Evolutionary conservation across 1,140 invertebrate species (phyloP), one percentile per base, ranked within the genome.

Genomic region (Chironomus striatipennis): DNA sequence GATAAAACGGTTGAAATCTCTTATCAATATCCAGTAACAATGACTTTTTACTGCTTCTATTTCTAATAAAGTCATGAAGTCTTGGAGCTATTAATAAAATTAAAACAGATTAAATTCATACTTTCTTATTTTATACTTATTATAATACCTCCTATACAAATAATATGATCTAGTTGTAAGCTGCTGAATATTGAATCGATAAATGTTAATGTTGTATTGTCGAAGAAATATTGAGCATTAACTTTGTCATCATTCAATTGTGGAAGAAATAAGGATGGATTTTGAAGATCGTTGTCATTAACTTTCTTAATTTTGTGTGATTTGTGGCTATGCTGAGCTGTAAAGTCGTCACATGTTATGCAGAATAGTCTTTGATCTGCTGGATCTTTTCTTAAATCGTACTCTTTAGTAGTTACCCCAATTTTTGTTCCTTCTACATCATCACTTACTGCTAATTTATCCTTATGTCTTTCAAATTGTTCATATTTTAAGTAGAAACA

Each of bases 121-220:
- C n/a, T n/a, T n/a, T n/a, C n/a, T n/a, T n/a, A n/a, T n/a, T n/a
- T n/a, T n/a, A n/a, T n/a, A n/a, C n/a, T n/a, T n/a, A n/a, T n/a
- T n/a, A n/a, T n/a, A n/a, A n/a, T n/a, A n/a, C n/a, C n/a, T 72
- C 93, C 92, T 75, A 95, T 87, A 79, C 92, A 94, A 7, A 96
- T 79, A 7, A 94, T 85, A 80, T 90, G 85, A 17, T 83, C 87
- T 43, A 88, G 85, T 75, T 84, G 80, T 73, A 88, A 79, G 24
- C 82, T 78, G 15, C 78, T 73, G 1, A 91, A 81, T 75, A 88
- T 85, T 74, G 86, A 80, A 0, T 86, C 77, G 24, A 82, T 75
- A 47, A 82, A 82, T 0, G 75, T 34, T 5, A 82, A 57, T 67
- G 87, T 85, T 64, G 84, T 77, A 12, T 87, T 83, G 73, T 89